These are phyloP conservation scores for Rhinogobio ventralis DNA, from an alignment of 2,797 vertebrate species.

Conservation along the genomic window DNA sequence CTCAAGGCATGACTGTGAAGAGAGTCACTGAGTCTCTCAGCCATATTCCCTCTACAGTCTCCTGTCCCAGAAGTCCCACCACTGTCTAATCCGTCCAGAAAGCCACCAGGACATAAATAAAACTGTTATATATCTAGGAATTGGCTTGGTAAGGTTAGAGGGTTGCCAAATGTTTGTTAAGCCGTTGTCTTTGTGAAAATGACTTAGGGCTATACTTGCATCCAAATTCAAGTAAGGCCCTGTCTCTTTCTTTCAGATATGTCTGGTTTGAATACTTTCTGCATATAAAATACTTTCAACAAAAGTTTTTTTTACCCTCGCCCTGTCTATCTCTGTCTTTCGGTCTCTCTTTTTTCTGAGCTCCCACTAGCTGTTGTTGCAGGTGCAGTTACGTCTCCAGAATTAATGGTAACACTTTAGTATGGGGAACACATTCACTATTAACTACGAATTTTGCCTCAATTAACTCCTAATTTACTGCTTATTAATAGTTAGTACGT, in stretches of 20 bases:
- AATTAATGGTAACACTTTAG: neutral
- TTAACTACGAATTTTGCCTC: too few species aligned
- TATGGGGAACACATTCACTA: too few species aligned
- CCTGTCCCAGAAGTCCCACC: constrained; percentile 25
- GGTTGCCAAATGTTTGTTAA: constrained; percentile 11
- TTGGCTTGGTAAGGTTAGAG: neutral
- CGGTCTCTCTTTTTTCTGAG: neutral
- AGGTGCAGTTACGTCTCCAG: neutral
- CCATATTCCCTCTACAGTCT: constrained; percentile 20
- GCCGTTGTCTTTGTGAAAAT: neutral
- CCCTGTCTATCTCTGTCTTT: neutral
- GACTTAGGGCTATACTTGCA: neutral
- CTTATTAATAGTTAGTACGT: too few species aligned
- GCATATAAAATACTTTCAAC: neutral
- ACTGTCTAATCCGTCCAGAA: constrained; percentile 7
- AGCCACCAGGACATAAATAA: constrained; percentile 18
- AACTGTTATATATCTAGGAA: neutral
- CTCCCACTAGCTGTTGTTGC: neutral
- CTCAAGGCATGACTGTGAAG: constrained; percentile 41
- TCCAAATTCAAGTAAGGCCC: constrained; percentile 28
- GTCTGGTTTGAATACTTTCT: constrained; percentile 11
- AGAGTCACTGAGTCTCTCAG: constrained; percentile 17
- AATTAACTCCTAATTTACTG: too few species aligned
- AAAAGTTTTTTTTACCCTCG: constrained; percentile 5
- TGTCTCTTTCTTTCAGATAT: constrained; percentile 3